Conservation (phyloP, 2,888 invertebrate genomes). For the Agrotis clavis region DNA sequence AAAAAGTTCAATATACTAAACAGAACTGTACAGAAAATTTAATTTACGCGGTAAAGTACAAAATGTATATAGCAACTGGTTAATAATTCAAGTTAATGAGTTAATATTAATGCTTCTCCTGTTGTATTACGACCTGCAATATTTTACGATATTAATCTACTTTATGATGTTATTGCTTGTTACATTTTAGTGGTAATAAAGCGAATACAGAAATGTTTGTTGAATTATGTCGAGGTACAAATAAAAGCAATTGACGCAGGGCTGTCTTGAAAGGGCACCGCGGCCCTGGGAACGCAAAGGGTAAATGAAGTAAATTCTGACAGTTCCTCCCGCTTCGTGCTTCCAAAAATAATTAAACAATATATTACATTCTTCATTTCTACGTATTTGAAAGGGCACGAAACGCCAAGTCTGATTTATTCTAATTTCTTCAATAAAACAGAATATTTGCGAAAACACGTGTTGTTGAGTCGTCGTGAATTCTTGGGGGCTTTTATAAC, state of each 20-base stretch:
- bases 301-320: no score
- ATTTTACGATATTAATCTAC: conserved; percentile 19
- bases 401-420: conserved; percentile 43
- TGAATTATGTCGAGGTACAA: neutral
- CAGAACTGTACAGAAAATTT: neutral
- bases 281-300: no score
- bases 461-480: conserved; percentile 44
- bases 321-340: no score
- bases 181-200: conserved; percentile 7
- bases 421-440: conserved; percentile 26
- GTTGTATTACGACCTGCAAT: conserved; percentile 14
- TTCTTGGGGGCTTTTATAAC: conserved; percentile 36
- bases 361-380: conserved; percentile 9
- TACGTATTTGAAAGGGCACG: neutral
- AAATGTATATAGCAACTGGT: conserved; percentile 3
- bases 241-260: neutral
- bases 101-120: conserved; percentile 25
- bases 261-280: no score
- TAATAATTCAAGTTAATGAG: conserved; percentile 33
- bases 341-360: no score
- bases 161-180: conserved; percentile 23
- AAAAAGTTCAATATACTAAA: conserved; percentile 20
- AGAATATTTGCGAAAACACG: conserved; percentile 37
- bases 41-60: conserved; percentile 13
- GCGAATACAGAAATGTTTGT: neutral